A percentile compares a stretch with the other conserved stretches of the same genome.
Conservation (phyloP, 2,888 invertebrate species). For the Sinotaia quadrata region DNA sequence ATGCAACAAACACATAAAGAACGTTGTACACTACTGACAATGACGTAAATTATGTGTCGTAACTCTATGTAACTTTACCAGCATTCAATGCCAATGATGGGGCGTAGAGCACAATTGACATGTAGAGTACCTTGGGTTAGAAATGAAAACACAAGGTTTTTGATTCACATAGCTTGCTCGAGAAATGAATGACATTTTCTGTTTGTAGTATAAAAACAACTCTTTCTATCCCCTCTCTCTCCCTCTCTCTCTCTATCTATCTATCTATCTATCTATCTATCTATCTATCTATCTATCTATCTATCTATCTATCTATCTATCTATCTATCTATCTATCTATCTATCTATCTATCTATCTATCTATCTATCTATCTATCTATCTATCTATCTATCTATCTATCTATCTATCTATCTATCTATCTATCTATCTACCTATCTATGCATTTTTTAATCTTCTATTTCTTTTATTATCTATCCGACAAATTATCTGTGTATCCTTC, state of each 20-base stretch:
- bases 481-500: too few species aligned
- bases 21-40: too few species aligned
- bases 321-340: slow-evolving; percentile 1
- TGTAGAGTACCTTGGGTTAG: slow-evolving; percentile 62
- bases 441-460: too few species aligned
- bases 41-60: not conserved
- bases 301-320: slow-evolving; percentile 5
- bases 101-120: slow-evolving; percentile 69
- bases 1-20: too few species aligned
- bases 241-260: too few species aligned
- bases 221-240: not conserved
- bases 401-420: not conserved
- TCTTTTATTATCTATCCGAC: too few species aligned
- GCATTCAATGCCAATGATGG: slow-evolving; percentile 67
- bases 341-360: not conserved
- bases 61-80: slow-evolving; percentile 49
- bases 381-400: not conserved
- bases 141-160: too few species aligned
- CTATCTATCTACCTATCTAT: not conserved
- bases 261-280: not conserved
- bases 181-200: too few species aligned
- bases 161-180: too few species aligned
- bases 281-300: not conserved
- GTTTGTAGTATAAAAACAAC: too few species aligned
- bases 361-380: not conserved